These are phyloP conservation scores for Oxygymnocypris stewartii DNA, from an alignment of 2,113 vertebrate species.

Conservation along the genomic window DNA sequence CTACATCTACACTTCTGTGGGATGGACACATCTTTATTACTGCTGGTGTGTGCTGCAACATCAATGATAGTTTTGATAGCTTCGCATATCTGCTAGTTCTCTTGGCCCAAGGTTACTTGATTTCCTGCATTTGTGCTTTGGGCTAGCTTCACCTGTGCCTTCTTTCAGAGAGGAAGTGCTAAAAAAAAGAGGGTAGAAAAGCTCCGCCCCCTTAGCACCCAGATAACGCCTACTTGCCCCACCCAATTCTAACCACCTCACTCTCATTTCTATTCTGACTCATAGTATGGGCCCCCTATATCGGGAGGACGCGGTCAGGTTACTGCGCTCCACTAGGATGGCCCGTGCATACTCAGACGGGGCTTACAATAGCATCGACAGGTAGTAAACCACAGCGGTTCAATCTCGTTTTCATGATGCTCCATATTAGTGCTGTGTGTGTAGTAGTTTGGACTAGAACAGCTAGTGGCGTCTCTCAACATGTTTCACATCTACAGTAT, in stretches of 20 bases:
- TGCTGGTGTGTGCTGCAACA: not conserved
- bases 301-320: constrained; percentile 85
- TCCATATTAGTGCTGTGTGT: not conserved
- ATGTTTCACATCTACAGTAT: not conserved
- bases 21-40: not conserved
- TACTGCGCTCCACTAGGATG: constrained; percentile 81
- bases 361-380: constrained; percentile 77
- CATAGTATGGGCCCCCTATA: constrained; percentile 79
- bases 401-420: not conserved
- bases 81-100: not conserved
- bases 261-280: constrained; percentile 33
- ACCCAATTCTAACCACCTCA: not conserved
- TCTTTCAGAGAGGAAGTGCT: not conserved
- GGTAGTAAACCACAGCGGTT: constrained; percentile 64
- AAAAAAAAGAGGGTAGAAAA: not conserved
- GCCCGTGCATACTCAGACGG: constrained; percentile 77
- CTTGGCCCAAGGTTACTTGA: not conserved
- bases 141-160: not conserved
- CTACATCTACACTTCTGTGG: not conserved
- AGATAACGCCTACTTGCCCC: not conserved
- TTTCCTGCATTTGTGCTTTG: not conserved
- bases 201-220: too few species aligned
- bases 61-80: not conserved
- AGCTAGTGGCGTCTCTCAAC: not conserved
- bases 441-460: constrained; percentile 23